Conservation (phyloP, 2,888 invertebrate genomes). For the Lysandra coridon region DNA sequence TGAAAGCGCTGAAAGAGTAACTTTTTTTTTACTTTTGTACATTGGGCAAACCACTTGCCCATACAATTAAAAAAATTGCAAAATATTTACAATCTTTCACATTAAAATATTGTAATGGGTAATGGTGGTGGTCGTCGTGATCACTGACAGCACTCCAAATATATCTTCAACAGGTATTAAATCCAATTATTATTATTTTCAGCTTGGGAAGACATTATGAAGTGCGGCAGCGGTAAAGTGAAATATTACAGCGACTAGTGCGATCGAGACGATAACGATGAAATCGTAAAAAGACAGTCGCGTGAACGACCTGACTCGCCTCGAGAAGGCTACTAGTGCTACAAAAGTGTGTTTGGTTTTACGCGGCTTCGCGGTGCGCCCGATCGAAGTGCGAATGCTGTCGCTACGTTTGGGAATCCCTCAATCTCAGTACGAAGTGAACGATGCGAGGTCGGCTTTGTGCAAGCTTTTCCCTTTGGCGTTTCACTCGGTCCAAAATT, state of each 20-base stretch:
- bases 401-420: not conserved
- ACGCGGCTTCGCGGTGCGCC: not conserved
- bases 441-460: slow-evolving; percentile 23
- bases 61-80: too few species aligned
- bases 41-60: too few species aligned
- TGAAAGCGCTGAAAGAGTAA: too few species aligned
- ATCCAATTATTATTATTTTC: slow-evolving; percentile 40
- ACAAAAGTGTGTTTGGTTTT: not conserved
- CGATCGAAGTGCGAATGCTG: not conserved
- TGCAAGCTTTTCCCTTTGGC: slow-evolving; percentile 24
- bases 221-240: slow-evolving; percentile 70
- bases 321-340: slow-evolving; percentile 13
- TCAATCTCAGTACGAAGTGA: slow-evolving; percentile 19
- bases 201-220: slow-evolving; percentile 89
- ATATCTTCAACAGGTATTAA: not conserved
- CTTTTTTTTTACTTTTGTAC: too few species aligned
- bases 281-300: not conserved
- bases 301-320: not conserved
- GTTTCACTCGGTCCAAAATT: slow-evolving; percentile 26
- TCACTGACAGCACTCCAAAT: not conserved
- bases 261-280: slow-evolving; percentile 11
- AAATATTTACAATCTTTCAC: too few species aligned
- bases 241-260: slow-evolving; percentile 66
- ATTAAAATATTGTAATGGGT: too few species aligned
- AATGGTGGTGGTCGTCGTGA: not conserved